phyloP scores from a whole-genome alignment of 2,113 vertebrate genomes.

The Prunella fulvescens region DNA sequence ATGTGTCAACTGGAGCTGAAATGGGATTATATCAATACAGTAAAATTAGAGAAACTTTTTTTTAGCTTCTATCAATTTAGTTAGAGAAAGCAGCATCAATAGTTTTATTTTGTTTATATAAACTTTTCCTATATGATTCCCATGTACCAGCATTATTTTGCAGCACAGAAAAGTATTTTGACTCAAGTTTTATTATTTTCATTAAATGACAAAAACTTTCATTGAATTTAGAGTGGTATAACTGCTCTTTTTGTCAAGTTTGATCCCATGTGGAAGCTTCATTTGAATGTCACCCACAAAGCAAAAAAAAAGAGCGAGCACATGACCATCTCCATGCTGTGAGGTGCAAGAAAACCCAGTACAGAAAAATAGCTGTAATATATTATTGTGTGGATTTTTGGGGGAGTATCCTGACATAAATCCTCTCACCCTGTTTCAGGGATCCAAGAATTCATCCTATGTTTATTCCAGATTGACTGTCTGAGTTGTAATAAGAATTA shows the following conservation, averaged over 20 bases:
- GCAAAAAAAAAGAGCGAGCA: not conserved
- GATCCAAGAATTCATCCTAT: not conserved
- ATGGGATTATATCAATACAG: not conserved
- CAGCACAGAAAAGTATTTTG: not conserved
- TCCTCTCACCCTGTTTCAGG: not conserved
- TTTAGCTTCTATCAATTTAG: not conserved
- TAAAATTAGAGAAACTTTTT: not conserved
- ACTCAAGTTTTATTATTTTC: not conserved
- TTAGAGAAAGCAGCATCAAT: not conserved
- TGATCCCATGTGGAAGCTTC: not conserved
- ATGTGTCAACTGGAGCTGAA: not conserved
- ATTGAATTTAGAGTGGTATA: not conserved
- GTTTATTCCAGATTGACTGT: not conserved
- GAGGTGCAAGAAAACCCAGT: not conserved
- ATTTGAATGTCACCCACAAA: constrained; percentile 32
- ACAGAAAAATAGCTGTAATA: not conserved
- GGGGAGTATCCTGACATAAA: not conserved
- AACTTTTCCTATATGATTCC: not conserved
- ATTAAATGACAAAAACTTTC: not conserved
- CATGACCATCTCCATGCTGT: not conserved
- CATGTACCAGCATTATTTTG: not conserved
- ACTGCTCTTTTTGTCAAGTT: not conserved
- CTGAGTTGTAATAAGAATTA: not conserved
- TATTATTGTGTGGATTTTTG: not conserved
- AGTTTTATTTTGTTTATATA: not conserved